These are phyloP conservation scores for Magallana angulata DNA, from an alignment of 1,140 invertebrate species.

Conservation along the genomic window DNA sequence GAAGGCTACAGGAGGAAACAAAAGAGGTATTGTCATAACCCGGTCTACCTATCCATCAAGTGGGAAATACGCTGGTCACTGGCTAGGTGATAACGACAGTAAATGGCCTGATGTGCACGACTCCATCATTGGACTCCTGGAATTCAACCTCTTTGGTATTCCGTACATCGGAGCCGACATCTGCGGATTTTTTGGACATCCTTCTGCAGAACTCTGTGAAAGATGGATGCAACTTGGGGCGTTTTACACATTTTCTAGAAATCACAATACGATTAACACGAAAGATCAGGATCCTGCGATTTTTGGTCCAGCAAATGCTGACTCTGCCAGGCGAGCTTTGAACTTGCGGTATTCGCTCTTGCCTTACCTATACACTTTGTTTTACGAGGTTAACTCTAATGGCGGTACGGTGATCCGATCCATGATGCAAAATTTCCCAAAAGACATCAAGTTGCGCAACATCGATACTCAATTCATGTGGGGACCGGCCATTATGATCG, in stretches of 20 bases:
- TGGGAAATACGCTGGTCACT: slow-evolving; percentile 90
- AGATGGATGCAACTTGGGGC: slow-evolving; percentile 76
- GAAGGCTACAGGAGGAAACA: slow-evolving; percentile 64
- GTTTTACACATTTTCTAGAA: slow-evolving; percentile 74
- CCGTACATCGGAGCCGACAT: slow-evolving; percentile 73
- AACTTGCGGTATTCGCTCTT: slow-evolving; percentile 67
- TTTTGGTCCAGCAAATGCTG: slow-evolving; percentile 60
- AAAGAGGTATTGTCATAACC: slow-evolving; percentile 89
- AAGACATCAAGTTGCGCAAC: slow-evolving; percentile 84
- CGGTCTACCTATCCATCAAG: slow-evolving; percentile 89
- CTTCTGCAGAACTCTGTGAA: slow-evolving; percentile 69
- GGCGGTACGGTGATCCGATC: slow-evolving; percentile 72
- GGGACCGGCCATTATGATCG: slow-evolving; percentile 87
- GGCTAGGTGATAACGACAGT: slow-evolving; percentile 85
- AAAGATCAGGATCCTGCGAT: slow-evolving; percentile 75
- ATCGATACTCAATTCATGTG: slow-evolving; percentile 91
- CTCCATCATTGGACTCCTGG: slow-evolving; percentile 71
- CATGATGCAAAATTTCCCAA: slow-evolving; percentile 78
- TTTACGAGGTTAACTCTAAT: slow-evolving; percentile 61
- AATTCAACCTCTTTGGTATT: slow-evolving; percentile 73
- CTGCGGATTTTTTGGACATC: slow-evolving; percentile 69
- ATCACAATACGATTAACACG: slow-evolving; percentile 69
- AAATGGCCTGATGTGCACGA: slow-evolving; percentile 65
- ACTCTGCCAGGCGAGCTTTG: slow-evolving; percentile 76
- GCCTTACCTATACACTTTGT: slow-evolving; percentile 71